Base-by-base conservation (phyloP, 2,888 invertebrate species). In the Hyposoter didymator region DNA sequence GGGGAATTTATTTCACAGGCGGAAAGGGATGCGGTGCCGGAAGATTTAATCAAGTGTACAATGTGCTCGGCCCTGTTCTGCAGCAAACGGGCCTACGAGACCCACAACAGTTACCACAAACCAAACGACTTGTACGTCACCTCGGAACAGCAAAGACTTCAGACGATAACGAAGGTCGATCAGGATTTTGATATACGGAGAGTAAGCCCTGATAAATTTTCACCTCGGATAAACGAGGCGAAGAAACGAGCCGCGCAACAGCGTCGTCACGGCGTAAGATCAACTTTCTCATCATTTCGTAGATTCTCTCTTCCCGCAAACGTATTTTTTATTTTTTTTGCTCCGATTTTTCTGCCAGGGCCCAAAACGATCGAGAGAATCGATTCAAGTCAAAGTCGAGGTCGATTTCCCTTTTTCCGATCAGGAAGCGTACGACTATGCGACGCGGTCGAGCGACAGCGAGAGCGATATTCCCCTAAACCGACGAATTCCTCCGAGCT, bases 31-130 rank as follows among this genome's bases (percentile, higher is more conserved):
- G 90, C 90, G 17, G 90, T 93, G 10, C 94, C 95, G 2, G 90
- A 94, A 72, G 95, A 96, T 90, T 93, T 96, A 67, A 94, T 96
- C 59, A 95, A 96, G 80, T 96, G 96, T 90, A 96, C 96, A 3
- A 94, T 96, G 22, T 96, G 96, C 90, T 95, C 96, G 86, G 96
- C 96, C 14, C 93, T 96, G 66, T 96, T 96, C 91, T 96, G 95
- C 89, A 96, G 95, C 90, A 94, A 96, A 89, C 95, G 95, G 92
- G 96, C 96, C 0, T 96, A 96, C 90, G 95, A 96, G 87, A 94
- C 95, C 70, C 96, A 96, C 90, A 95, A 96, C 39, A 95, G 95
- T 78, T 96, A 95, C 91, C 96, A 96, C 90, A 94, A 95, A 19
- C 94, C 94, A 1, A 95, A 95, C 83, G 96, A 96, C 92, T 91